Evolutionary conservation across 2,888 invertebrate species (phyloP).

Genomic region (Amiota mariae): DNA sequence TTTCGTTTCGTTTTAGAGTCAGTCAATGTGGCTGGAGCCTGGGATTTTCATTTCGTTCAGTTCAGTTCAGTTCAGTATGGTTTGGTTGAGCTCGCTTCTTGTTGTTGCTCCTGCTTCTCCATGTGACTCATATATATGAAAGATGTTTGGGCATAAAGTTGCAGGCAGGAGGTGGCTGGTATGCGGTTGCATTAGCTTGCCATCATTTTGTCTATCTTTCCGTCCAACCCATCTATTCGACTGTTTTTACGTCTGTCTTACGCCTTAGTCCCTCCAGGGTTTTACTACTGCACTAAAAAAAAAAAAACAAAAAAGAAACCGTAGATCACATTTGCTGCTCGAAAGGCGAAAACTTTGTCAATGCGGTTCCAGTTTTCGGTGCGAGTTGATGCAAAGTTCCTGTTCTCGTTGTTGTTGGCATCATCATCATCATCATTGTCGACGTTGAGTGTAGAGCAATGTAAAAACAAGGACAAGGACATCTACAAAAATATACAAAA

Average conservation of each 20-base stretch:
- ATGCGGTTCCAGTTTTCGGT: conserved; percentile 38
- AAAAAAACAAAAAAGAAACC: conserved; percentile 32
- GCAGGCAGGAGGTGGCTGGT: conserved; percentile 12
- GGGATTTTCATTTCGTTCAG: neutral
- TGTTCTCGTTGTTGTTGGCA: neutral
- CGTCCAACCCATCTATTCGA: too few relatives aligned
- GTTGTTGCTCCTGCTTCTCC: neutral
- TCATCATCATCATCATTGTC: neutral
- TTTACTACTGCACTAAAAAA: neutral
- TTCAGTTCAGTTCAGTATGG: neutral
- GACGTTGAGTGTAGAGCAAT: conserved; percentile 42
- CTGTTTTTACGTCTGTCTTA: too few relatives aligned
- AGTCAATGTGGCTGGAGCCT: neutral
- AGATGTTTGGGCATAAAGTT: neutral
- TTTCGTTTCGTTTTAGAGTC: conserved; percentile 15
- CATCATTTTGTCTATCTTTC: neutral
- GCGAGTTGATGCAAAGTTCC: conserved; percentile 27
- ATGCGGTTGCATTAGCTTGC: conserved; percentile 35
- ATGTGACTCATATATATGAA: too few relatives aligned
- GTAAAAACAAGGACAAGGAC: conserved; percentile 56
- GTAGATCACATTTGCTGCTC: conserved; percentile 61
- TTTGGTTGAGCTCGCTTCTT: conserved; percentile 59
- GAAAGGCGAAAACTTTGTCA: conserved; percentile 39
- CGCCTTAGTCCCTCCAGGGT: neutral
- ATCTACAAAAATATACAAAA: conserved; percentile 35